These are phyloP conservation scores for Antechinus flavipes DNA, from an alignment of 2,113 vertebrate species.

Conservation along the genomic window DNA sequence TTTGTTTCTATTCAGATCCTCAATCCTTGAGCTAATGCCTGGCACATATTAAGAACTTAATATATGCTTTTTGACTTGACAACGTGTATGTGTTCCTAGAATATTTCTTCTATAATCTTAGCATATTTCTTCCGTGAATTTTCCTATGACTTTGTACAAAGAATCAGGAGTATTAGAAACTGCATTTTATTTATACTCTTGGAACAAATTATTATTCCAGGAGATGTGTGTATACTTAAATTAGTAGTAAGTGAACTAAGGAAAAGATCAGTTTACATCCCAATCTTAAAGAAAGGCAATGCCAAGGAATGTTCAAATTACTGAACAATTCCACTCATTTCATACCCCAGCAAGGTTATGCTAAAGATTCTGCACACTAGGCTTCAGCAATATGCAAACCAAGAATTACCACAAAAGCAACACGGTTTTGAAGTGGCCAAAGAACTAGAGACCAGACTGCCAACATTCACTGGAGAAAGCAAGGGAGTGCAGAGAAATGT, in stretches of 20 bases:
- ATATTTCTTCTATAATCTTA: not conserved
- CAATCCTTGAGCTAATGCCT: not conserved
- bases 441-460: too few relatives aligned
- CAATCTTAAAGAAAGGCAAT: too few relatives aligned
- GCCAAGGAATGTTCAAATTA: too few relatives aligned
- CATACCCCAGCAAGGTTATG: too few relatives aligned
- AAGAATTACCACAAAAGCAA: too few relatives aligned
- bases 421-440: too few relatives aligned
- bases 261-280: too few relatives aligned
- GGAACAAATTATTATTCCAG: not conserved
- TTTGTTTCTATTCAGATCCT: not conserved
- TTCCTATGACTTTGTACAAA: slow-evolving; percentile 29
- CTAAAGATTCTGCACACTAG: too few relatives aligned
- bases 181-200: slow-evolving; percentile 1
- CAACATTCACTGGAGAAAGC: too few relatives aligned
- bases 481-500: too few relatives aligned
- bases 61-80: not conserved
- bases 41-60: not conserved
- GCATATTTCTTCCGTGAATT: not conserved
- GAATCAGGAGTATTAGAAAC: slow-evolving; percentile 23
- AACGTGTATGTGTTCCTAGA: not conserved
- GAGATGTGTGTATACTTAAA: not conserved
- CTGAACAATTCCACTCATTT: too few relatives aligned
- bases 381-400: too few relatives aligned
- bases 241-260: not conserved